Evolutionary conservation across 2,888 invertebrate species (phyloP), one percentile per base, ranked within the genome.

Genomic region (Cheilosia grossa): DNA sequence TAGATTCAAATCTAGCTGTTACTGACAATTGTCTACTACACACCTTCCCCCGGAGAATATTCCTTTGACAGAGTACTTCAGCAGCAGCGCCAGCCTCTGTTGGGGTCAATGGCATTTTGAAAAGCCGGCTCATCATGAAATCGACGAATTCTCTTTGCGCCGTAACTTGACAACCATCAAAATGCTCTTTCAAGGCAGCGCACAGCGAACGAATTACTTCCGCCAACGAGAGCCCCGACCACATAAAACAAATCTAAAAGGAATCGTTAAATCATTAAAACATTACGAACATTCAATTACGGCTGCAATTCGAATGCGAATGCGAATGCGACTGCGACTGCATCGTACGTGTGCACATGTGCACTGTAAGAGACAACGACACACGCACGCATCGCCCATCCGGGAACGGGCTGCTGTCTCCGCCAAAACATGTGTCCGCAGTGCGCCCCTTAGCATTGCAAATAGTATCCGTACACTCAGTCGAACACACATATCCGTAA

Each of bases 181-280:
- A 73, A 51, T 66, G 37, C 37, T 61, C 67, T 30, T 67, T 42
- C 40, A n/a, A 47, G 7, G 13, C 47, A 21, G 13, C 30, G 2
- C 27, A 30, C 40, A 56, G 61, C n/a, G 42, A 70, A 59, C 15
- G 63, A 66, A 81, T 85, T 81, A 77, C 81, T 83, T 80, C 73
- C 64, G 80, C 64, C 58, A 47, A 66, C 58, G 56, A 74, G 47
- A 30, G 9, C 30, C 67, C 59, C 49, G 30, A 74, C 80, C 69
- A 47, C 69, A 59, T 58, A 74, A 80, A 83, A 69, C 83, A 69
- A 83, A 83, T 63, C 69, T 63, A 80, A 80, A 80, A 83, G 74
- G 83, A 74, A 74, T 81, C 67, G 75, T 72, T 72, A 81, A 85
- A 77, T 85, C 85, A 85, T 85, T 81, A 72, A 85, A 85, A 85